These are phyloP conservation scores for Sebastolobus altivelis DNA, from an alignment of 2,797 vertebrate genomes.

Conservation along the genomic window DNA sequence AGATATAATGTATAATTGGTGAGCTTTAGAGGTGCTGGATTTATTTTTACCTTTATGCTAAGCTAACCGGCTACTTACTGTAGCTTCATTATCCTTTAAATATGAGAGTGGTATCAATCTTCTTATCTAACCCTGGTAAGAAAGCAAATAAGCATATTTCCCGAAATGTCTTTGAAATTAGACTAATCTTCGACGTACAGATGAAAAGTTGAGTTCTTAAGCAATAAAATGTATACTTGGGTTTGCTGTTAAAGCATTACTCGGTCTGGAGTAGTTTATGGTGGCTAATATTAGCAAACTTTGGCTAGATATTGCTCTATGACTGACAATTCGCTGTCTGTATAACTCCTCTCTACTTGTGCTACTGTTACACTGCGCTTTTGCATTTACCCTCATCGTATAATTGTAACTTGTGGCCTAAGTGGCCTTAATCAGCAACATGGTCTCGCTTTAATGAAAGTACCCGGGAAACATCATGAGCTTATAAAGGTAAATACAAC, in stretches of 20 bases:
- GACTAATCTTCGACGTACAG: not conserved
- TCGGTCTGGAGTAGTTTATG: not conserved
- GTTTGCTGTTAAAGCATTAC: too few relatives aligned
- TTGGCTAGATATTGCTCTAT: too few relatives aligned
- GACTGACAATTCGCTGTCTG: too few relatives aligned
- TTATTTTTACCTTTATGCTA: too few relatives aligned
- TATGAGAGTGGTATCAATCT: not conserved
- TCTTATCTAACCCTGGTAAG: not conserved
- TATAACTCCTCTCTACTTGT: too few relatives aligned
- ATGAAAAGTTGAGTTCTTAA: not conserved
- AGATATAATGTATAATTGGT: too few relatives aligned
- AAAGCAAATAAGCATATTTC: not conserved
- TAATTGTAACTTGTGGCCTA: too few relatives aligned
- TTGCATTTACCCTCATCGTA: not conserved
- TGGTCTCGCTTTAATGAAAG: not conserved
- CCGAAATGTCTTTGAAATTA: not conserved
- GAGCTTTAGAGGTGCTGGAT: too few relatives aligned
- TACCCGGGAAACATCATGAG: not conserved
- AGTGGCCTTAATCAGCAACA: not conserved
- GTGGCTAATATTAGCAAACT: too few relatives aligned
- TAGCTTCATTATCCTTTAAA: not conserved
- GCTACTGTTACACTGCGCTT: not conserved
- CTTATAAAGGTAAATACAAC: not conserved
- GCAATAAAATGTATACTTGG: too few relatives aligned
- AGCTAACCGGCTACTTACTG: not conserved